Evolutionary conservation across 2,797 vertebrate species (phyloP), one percentile per base, ranked within the genome.

Genomic region (Lagocephalus sceleratus): DNA sequence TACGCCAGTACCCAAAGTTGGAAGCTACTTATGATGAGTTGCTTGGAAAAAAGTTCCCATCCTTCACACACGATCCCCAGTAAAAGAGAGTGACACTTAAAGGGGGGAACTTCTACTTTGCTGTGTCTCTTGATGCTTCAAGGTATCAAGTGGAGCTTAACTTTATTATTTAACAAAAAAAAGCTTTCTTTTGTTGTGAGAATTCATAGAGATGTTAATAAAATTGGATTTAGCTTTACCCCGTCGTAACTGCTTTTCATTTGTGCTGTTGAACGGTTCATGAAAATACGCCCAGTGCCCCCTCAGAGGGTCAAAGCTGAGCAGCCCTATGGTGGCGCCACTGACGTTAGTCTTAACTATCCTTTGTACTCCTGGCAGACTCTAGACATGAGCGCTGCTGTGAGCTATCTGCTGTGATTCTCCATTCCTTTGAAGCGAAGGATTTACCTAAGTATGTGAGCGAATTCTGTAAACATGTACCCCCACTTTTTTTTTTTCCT

Each of bases 391-490:
- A 51, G 54, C 60, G 71, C 57, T 58, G 55, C 21, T 66, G 60
- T 20, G 60, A 76, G 61, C 73, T 58, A 73, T 73, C 76, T 70
- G 51, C 5, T 49, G 57, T 72, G 68, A 82, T 72, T 66, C 76
- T 68, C 43, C 59, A 57, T 66, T 20, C 54, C 78, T 82, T 75
- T 81, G 76, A 87, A 83, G 71, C 64, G 20, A 21, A 32, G 57
- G 75, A 78, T 81, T 81, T 68, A 54, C 59, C 65, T 54, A 73
- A 74, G 71, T 74, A 61, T 84, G 79, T 78, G 78, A 83, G 73
- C 12, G 58, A 69, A 74, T 68, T 83, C 54, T 52, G 60, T 76
- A 80, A 76, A 76, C 75, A 80, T n/a, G n/a, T n/a, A n/a, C n/a
- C n/a, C 69, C 20, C 20, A 40, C 58, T 64, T 71, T 64, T 3